These are phyloP conservation scores for Atopsyche davidsoni DNA, from an alignment of 1,140 invertebrate species.

Conservation along the genomic window DNA sequence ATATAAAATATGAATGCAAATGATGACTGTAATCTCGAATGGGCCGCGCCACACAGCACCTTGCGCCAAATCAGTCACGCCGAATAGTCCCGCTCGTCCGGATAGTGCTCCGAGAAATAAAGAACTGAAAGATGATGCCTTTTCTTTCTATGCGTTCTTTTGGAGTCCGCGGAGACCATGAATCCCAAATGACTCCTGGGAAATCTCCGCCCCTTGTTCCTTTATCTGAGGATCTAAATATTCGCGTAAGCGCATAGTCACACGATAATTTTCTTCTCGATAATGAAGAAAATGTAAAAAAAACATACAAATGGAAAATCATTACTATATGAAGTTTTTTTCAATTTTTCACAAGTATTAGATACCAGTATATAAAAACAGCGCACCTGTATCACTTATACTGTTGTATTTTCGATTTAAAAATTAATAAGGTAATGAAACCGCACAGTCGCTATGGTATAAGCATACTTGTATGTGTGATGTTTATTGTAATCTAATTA, in stretches of 20 bases:
- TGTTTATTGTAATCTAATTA: too few relatives aligned
- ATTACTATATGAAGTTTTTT: too few relatives aligned
- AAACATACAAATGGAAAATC: neutral
- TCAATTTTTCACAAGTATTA: too few relatives aligned
- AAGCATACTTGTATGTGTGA: too few relatives aligned
- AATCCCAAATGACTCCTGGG: conserved; percentile 51
- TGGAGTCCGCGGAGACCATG: conserved; percentile 39
- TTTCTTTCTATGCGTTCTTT: conserved; percentile 7
- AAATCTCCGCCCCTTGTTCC: conserved; percentile 50
- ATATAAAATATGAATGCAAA: too few relatives aligned
- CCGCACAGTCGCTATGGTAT: too few relatives aligned
- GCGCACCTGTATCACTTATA: too few relatives aligned
- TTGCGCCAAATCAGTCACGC: neutral
- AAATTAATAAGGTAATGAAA: too few relatives aligned
- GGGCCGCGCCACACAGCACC: neutral
- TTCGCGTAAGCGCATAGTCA: neutral
- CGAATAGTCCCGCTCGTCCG: neutral
- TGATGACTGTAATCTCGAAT: too few relatives aligned
- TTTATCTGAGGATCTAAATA: conserved; percentile 36
- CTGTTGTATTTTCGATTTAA: too few relatives aligned
- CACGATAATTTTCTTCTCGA: neutral
- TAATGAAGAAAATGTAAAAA: neutral
- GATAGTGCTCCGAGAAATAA: neutral
- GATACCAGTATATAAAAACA: too few relatives aligned
- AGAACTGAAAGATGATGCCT: too few relatives aligned